phyloP scores from a whole-genome alignment of 2,113 vertebrate genomes.

The Heterotilapia buettikoferi region DNA sequence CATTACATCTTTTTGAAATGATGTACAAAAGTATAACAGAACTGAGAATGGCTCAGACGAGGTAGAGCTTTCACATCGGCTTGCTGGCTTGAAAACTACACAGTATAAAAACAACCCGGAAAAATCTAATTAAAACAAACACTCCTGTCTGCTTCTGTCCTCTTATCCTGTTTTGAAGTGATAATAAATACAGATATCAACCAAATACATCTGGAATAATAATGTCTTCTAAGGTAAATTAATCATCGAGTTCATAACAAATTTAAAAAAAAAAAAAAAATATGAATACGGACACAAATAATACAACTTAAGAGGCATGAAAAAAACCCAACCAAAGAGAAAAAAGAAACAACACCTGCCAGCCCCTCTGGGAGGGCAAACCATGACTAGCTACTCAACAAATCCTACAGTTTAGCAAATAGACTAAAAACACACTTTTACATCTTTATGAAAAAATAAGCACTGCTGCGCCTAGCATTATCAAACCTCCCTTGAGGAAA shows the following conservation, averaged over 20 bases:
- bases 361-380: conserved; percentile 49
- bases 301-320: conserved; percentile 52
- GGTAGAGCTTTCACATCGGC: conserved; percentile 87
- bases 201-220: conserved; percentile 83
- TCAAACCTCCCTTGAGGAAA: conserved; percentile 35
- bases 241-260: conserved; percentile 74
- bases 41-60: conserved; percentile 86
- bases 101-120: conserved; percentile 50
- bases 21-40: conserved; percentile 82
- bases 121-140: conserved; percentile 54
- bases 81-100: conserved; percentile 78
- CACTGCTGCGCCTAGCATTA: conserved; percentile 44
- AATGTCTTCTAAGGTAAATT: conserved; percentile 70
- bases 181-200: conserved; percentile 92
- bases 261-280: conserved; percentile 25
- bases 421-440: conserved; percentile 54
- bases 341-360: conserved; percentile 37
- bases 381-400: conserved; percentile 51
- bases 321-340: conserved; percentile 46
- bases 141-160: conserved; percentile 52
- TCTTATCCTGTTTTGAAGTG: conserved; percentile 75
- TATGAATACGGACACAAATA: conserved; percentile 51
- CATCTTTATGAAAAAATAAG: conserved; percentile 42
- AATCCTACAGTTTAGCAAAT: conserved; percentile 57
- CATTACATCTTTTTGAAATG: conserved; percentile 81